phyloP scores from a whole-genome alignment of 2,888 invertebrate species.

The Sminthurinus aureus region DNA sequence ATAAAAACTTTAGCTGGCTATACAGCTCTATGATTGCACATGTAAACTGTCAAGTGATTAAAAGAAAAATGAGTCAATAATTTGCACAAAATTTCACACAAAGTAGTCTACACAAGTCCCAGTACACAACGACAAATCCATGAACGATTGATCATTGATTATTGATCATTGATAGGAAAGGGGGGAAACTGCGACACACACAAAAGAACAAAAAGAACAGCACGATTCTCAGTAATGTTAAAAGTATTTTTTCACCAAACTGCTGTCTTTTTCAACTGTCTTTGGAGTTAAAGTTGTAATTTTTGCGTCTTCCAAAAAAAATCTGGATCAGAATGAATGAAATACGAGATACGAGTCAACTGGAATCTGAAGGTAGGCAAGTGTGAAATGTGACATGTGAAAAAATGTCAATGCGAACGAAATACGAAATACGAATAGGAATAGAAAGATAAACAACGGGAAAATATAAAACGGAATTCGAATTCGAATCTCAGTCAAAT shows the following conservation, averaged over 20 bases:
- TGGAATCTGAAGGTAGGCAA: conserved; percentile 30
- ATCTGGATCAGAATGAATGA: not conserved
- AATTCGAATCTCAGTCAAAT: not conserved
- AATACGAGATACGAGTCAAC: not conserved
- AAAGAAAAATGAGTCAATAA: too few species aligned
- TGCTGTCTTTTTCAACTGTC: not conserved
- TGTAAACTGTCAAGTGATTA: too few species aligned
- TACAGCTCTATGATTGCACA: too few species aligned
- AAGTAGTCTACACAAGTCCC: too few species aligned
- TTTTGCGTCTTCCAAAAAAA: not conserved
- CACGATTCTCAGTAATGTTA: too few species aligned
- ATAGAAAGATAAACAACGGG: conserved; percentile 1
- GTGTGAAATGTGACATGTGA: conserved; percentile 43
- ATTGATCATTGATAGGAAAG: too few species aligned
- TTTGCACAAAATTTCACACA: too few species aligned
- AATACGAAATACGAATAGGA: conserved; percentile 6
- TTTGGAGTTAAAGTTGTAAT: not conserved
- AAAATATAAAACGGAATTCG: not conserved
- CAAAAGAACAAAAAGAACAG: too few species aligned
- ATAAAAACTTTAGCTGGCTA: too few species aligned
- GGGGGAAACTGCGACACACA: too few species aligned
- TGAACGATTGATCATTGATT: too few species aligned
- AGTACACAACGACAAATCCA: too few species aligned
- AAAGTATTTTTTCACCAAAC: not conserved
- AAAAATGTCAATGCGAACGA: conserved; percentile 12